A percentile compares a stretch with the other conserved stretches of the same genome.
phyloP scores from a whole-genome alignment of 2,888 invertebrate species.

The Pristionchus entomophagus region DNA sequence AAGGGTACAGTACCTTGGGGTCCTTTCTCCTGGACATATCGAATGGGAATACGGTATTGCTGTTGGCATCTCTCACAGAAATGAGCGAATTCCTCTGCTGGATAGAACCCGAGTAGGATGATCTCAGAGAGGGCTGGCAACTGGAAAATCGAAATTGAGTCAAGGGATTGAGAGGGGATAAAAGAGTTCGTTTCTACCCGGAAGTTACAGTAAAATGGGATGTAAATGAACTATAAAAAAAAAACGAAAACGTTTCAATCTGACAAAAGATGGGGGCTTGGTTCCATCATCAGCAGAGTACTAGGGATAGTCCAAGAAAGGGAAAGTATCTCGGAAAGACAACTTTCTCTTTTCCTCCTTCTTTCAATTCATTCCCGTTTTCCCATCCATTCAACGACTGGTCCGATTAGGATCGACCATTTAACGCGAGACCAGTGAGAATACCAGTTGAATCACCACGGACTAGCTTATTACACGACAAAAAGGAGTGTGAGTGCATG shows the following conservation, averaged over 20 bases:
- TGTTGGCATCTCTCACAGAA: constrained; percentile 85
- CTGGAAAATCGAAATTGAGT: constrained; percentile 76
- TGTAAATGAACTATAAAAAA: not conserved
- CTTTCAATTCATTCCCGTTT: constrained; percentile 22
- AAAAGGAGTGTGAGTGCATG: constrained; percentile 9
- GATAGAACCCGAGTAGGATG: constrained; percentile 93
- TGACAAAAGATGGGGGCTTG: no score
- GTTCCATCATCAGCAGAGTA: not conserved
- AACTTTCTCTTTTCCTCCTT: not conserved
- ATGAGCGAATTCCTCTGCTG: constrained; percentile 86
- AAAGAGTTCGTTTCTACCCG: not conserved
- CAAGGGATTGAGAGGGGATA: not conserved
- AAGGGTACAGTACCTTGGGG: constrained; percentile 82
- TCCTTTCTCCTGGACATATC: constrained; percentile 92
- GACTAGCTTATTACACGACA: not conserved
- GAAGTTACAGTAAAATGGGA: not conserved
- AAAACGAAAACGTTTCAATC: not conserved
- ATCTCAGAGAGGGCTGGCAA: constrained; percentile 89
- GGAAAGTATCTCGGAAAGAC: constrained; percentile 17
- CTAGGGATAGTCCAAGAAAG: constrained; percentile 24
- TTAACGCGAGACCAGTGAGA: constrained; percentile 9
- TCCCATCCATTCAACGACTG: not conserved
- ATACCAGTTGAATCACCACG: constrained; percentile 16
- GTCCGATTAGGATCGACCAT: constrained; percentile 32
- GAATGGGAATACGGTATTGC: constrained; percentile 67